These are phyloP conservation scores for Anniella stebbinsi DNA, from an alignment of 2,797 vertebrate genomes.

Conservation along the genomic window DNA sequence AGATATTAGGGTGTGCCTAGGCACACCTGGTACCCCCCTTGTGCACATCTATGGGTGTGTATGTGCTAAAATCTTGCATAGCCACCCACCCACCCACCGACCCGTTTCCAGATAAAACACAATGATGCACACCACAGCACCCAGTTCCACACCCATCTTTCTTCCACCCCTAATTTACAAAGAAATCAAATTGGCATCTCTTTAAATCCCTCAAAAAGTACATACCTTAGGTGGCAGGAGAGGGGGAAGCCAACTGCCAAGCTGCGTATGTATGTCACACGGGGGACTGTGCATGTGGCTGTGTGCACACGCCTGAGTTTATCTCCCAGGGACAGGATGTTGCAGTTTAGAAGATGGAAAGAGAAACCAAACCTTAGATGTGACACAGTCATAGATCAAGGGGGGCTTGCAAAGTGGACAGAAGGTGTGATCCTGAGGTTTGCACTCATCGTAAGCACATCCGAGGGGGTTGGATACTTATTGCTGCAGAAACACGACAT, in stretches of 20 bases:
- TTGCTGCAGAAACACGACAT: neutral
- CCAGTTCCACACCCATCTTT: neutral
- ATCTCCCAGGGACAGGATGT: neutral
- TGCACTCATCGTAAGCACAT: neutral
- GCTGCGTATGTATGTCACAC: no score
- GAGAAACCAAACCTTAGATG: conserved; percentile 1
- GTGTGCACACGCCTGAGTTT: neutral
- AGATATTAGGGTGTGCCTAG: no score
- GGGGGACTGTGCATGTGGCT: no score
- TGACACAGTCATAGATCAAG: neutral
- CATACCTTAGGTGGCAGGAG: neutral
- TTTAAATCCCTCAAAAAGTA: neutral
- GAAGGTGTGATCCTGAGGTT: conserved; percentile 15
- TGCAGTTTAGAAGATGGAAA: neutral
- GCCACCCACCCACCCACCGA: neutral
- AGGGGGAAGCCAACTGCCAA: neutral
- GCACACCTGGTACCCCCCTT: no score
- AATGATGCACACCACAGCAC: neutral
- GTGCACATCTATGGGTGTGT: no score
- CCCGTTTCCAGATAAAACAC: neutral
- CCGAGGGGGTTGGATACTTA: no score
- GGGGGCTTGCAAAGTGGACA: neutral
- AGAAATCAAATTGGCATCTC: neutral
- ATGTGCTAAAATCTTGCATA: neutral
- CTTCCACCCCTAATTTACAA: neutral